phyloP scores from a whole-genome alignment of 1,140 invertebrate species.

The Dreissena rostriformis region DNA sequence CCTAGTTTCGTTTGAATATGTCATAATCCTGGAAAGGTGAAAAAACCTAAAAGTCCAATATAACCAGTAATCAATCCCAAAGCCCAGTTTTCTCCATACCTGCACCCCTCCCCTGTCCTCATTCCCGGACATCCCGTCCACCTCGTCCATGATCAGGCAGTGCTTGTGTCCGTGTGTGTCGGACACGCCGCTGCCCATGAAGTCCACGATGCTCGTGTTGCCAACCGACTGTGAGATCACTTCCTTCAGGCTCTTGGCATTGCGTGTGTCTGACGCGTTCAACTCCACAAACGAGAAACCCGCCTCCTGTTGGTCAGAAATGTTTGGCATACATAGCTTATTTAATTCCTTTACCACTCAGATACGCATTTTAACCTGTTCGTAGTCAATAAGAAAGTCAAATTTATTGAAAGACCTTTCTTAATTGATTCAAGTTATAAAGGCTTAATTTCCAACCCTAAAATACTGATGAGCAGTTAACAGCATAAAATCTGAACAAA shows the following conservation, averaged over 20 bases:
- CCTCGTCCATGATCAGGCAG: slow-evolving; percentile 99
- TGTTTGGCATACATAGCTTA: too few relatives aligned
- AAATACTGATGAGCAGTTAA: too few relatives aligned
- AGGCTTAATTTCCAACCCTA: too few relatives aligned
- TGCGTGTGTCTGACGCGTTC: slow-evolving; percentile 98
- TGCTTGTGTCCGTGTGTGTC: slow-evolving; percentile 84
- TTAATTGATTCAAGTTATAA: too few relatives aligned
- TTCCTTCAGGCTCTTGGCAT: slow-evolving; percentile 93
- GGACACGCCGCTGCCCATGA: slow-evolving; percentile 35
- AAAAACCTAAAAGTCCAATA: too few relatives aligned
- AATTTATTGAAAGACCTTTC: too few relatives aligned
- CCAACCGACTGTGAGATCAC: slow-evolving; percentile 87
- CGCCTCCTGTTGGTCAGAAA: slow-evolving; percentile 85
- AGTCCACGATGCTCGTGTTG: slow-evolving; percentile 78
- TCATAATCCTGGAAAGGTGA: too few relatives aligned
- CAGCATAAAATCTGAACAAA: too few relatives aligned
- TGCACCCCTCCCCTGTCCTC: slow-evolving; percentile 98
- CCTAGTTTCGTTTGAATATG: too few relatives aligned
- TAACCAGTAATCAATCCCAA: too few relatives aligned
- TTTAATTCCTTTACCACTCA: neutral
- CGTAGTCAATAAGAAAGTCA: too few relatives aligned
- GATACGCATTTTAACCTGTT: too few relatives aligned
- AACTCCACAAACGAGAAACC: slow-evolving; percentile 96
- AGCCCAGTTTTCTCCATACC: slow-evolving; percentile 59
- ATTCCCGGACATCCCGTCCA: slow-evolving; percentile 99